These are phyloP conservation scores for Phalacrocorax aristotelis DNA, from an alignment of 2,113 vertebrate genomes.

Conservation along the genomic window DNA sequence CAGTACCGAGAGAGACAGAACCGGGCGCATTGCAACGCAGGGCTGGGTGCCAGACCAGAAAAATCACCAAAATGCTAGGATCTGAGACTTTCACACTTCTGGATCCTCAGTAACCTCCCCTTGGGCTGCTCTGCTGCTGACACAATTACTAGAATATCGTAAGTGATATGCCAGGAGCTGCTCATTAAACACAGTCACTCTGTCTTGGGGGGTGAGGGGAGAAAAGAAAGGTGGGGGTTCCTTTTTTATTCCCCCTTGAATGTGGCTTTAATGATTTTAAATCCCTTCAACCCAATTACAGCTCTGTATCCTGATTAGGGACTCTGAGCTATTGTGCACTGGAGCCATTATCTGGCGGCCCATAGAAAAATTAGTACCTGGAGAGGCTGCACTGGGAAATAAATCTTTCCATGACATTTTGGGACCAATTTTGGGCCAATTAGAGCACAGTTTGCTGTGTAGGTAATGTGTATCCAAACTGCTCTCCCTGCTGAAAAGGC, in stretches of 20 bases:
- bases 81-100: neutral
- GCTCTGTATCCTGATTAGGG: conserved; percentile 76
- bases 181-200: conserved; percentile 79
- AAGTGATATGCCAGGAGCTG: conserved; percentile 69
- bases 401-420: conserved; percentile 83
- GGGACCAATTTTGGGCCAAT: conserved; percentile 77
- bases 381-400: conserved; percentile 75
- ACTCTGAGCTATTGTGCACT: conserved; percentile 73
- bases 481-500: conserved; percentile 71
- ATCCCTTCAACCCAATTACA: conserved; percentile 83
- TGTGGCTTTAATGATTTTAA: conserved; percentile 81
- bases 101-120: conserved; percentile 22
- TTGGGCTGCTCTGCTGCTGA: conserved; percentile 36
- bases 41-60: neutral
- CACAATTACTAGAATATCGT: conserved; percentile 69
- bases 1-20: neutral
- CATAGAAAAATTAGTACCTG: conserved; percentile 81
- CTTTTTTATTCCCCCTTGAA: conserved; percentile 76
- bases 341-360: conserved; percentile 76
- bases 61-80: conserved; percentile 29
- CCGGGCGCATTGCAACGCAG: neutral
- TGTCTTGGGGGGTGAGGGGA: conserved; percentile 40
- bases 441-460: conserved; percentile 73
- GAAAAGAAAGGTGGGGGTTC: conserved; percentile 26
- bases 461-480: conserved; percentile 71